Conservation (phyloP, 1,140 invertebrate species). For the Cherax destructor region DNA sequence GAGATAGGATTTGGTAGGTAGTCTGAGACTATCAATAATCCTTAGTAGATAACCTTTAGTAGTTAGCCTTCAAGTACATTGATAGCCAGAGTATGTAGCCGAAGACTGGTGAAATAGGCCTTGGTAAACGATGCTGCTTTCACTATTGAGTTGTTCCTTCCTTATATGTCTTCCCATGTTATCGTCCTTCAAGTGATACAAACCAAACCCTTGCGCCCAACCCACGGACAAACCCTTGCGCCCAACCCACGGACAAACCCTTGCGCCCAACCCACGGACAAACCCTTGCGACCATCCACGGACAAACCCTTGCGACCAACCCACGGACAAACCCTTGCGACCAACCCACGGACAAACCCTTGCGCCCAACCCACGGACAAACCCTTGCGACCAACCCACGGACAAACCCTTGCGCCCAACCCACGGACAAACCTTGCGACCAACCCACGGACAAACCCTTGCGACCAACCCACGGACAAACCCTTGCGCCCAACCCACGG, state of each 20-base stretch:
- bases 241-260: slow-evolving; percentile 84
- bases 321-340: slow-evolving; percentile 84
- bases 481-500: slow-evolving; percentile 85
- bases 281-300: too few relatives aligned
- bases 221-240: slow-evolving; percentile 85
- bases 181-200: slow-evolving; percentile 74
- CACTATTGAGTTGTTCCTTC: too few relatives aligned
- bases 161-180: slow-evolving; percentile 53
- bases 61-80: too few relatives aligned
- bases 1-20: too few relatives aligned
- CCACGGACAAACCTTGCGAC: slow-evolving; percentile 85
- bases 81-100: too few relatives aligned
- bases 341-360: too few relatives aligned
- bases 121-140: too few relatives aligned
- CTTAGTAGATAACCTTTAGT: too few relatives aligned
- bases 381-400: too few relatives aligned
- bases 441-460: slow-evolving; percentile 83
- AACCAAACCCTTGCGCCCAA: slow-evolving; percentile 84
- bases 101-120: too few relatives aligned
- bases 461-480: too few relatives aligned
- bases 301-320: slow-evolving; percentile 84
- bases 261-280: slow-evolving; percentile 85
- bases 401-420: slow-evolving; percentile 84
- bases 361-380: slow-evolving; percentile 85
- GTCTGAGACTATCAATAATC: too few relatives aligned